Conservation (phyloP, 2,113 vertebrate species). For the Struthidea cinerea region DNA sequence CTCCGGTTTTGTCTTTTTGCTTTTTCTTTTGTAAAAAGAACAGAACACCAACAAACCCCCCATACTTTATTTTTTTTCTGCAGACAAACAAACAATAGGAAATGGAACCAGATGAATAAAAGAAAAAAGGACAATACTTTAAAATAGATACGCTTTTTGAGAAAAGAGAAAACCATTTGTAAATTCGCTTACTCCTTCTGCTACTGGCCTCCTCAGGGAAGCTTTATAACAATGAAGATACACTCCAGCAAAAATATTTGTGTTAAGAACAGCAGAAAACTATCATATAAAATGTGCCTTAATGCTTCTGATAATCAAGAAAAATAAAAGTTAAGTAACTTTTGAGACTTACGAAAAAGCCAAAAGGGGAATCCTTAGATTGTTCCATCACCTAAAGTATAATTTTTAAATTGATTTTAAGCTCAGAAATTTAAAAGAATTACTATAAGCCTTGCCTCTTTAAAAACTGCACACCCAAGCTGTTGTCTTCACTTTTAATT, state of each 20-base stretch:
- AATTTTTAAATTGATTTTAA: not conserved
- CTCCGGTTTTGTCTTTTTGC: not conserved
- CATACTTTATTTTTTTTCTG: not conserved
- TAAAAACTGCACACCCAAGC: not conserved
- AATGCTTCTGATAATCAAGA: not conserved
- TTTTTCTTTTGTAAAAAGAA: not conserved
- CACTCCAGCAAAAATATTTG: not conserved
- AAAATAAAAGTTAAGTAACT: not conserved
- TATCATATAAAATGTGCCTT: not conserved
- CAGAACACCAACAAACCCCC: not conserved
- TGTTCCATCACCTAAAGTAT: not conserved
- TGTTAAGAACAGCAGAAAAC: not conserved
- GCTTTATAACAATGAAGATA: not conserved
- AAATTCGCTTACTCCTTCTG: not conserved
- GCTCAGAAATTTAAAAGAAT: not conserved
- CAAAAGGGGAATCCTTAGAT: not conserved
- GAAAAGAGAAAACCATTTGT: not conserved
- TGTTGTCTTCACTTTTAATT: not conserved
- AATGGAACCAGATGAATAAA: not conserved
- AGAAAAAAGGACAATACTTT: not conserved
- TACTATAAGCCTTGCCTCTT: not conserved
- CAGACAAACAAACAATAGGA: not conserved
- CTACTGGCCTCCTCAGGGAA: not conserved
- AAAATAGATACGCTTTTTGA: not conserved
- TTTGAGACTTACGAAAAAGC: not conserved